A percentile compares a stretch with the other conserved stretches of the same genome.
phyloP scores from a whole-genome alignment of 2,888 invertebrate genomes.

The Dexiosoma caninum region DNA sequence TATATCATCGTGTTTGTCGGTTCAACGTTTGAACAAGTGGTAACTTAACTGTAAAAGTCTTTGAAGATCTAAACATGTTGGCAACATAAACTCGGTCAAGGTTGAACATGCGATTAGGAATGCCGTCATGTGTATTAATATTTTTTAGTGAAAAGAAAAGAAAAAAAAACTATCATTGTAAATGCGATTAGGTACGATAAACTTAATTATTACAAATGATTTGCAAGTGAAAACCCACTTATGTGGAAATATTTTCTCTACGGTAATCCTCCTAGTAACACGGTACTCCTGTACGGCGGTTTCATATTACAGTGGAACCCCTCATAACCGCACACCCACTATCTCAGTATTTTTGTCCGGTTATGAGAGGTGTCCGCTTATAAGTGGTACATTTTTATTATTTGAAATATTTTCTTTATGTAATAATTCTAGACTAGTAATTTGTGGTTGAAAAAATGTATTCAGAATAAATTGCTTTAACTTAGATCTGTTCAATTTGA shows the following conservation, averaged over 20 bases:
- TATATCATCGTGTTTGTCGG: neutral
- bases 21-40: neutral
- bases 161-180: neutral
- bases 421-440: no score
- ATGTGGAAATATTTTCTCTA: neutral
- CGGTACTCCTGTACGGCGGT: no score
- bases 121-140: neutral
- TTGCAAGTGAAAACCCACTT: neutral
- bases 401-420: no score
- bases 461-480: no score
- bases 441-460: no score
- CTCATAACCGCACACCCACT: no score
- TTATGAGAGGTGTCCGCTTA: no score
- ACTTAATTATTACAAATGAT: neutral
- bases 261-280: no score
- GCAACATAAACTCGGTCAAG: slow-evolving; percentile 9
- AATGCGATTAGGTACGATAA: neutral
- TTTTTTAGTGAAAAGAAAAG: neutral
- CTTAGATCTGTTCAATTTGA: no score
- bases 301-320: no score
- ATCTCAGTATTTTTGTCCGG: no score
- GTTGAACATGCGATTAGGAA: slow-evolving; percentile 4
- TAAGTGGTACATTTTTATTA: no score
- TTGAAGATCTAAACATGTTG: slow-evolving; percentile 6
- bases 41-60: neutral